Conservation (phyloP, 2,113 vertebrate species). For the Phalacrocorax aristotelis region DNA sequence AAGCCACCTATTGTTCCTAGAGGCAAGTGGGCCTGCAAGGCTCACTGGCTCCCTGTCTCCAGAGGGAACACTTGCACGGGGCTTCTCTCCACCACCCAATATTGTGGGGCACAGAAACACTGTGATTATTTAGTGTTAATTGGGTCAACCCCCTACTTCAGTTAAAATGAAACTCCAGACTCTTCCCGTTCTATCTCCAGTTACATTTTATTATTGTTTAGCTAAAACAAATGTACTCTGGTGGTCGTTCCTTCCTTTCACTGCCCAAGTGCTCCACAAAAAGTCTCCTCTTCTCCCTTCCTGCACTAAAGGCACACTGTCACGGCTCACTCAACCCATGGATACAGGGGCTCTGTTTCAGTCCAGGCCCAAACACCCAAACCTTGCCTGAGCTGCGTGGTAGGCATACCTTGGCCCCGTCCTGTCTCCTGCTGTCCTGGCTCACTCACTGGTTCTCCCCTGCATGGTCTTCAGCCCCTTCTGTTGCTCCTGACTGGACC, state of each 20-base stretch:
- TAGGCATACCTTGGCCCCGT: fast-evolving
- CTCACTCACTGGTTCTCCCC: not conserved
- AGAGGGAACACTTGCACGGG: not conserved
- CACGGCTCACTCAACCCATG: not conserved
- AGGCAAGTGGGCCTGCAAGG: not conserved
- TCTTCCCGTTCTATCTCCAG: not conserved
- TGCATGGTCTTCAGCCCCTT: not conserved
- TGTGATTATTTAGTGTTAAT: not conserved
- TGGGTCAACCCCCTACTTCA: not conserved
- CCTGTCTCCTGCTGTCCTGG: not conserved
- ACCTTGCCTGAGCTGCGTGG: not conserved
- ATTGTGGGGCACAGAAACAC: not conserved
- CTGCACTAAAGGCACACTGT: not conserved
- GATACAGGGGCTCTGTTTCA: not conserved
- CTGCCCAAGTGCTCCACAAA: not conserved
- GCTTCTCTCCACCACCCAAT: not conserved
- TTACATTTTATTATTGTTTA: not conserved
- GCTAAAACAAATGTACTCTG: not conserved
- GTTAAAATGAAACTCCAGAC: not conserved
- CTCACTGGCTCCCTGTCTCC: not conserved
- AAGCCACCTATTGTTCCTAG: not conserved
- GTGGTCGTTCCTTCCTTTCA: not conserved
- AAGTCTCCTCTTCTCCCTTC: not conserved
- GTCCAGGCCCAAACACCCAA: not conserved
- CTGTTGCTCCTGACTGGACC: not conserved